Conservation (phyloP, 2,797 vertebrate genomes). For the Threskiornis aethiopicus region DNA sequence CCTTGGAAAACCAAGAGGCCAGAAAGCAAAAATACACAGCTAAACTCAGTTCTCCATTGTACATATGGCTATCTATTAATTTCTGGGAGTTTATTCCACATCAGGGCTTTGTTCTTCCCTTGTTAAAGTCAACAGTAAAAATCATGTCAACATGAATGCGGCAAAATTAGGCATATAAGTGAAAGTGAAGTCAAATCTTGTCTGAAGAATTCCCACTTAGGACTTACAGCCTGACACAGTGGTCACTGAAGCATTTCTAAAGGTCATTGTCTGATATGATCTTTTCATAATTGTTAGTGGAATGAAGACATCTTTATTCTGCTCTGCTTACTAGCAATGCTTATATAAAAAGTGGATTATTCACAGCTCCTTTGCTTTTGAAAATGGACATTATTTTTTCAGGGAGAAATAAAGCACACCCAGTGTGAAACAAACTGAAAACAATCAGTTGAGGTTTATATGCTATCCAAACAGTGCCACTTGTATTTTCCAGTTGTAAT, state of each 20-base stretch:
- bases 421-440: not conserved
- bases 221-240: not conserved
- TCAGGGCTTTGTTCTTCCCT: not conserved
- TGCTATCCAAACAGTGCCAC: not conserved
- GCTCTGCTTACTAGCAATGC: slow-evolving; percentile 41
- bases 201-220: slow-evolving; percentile 21
- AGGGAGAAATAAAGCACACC: not conserved
- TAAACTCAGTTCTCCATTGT: not conserved
- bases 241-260: slow-evolving; percentile 43
- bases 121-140: slow-evolving; percentile 22
- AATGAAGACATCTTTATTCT: slow-evolving; percentile 61
- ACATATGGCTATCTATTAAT: not conserved
- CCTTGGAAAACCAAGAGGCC: slow-evolving; percentile 52
- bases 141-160: not conserved
- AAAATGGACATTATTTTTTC: not conserved
- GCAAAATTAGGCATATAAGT: slow-evolving; percentile 8
- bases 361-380: slow-evolving; percentile 31
- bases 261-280: slow-evolving; percentile 51
- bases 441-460: not conserved
- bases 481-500: not conserved
- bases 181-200: slow-evolving; percentile 17
- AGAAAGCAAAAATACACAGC: not conserved
- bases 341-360: slow-evolving; percentile 28
- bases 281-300: slow-evolving; percentile 54
- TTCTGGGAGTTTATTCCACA: not conserved